A percentile compares a stretch with the other conserved stretches of the same genome.
These are phyloP conservation scores for Ceriagrion tenellum DNA, from an alignment of 2,888 invertebrate species.

Conservation along the genomic window DNA sequence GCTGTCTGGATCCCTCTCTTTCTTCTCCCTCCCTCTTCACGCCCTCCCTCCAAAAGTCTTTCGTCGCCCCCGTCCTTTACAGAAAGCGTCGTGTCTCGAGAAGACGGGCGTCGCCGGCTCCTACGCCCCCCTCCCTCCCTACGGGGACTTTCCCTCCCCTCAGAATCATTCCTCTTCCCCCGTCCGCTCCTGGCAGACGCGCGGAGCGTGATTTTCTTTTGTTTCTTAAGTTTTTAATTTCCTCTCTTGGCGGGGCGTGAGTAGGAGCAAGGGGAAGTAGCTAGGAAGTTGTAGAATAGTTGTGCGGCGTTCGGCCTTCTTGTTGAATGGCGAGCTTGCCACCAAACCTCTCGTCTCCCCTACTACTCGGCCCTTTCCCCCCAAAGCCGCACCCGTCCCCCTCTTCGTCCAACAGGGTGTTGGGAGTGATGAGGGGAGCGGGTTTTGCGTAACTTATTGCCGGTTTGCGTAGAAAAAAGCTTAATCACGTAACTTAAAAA, in stretches of 20 bases:
- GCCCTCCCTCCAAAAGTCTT: not conserved
- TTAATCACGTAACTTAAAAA: too few relatives aligned
- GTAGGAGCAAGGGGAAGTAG: not conserved
- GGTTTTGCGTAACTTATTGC: not conserved
- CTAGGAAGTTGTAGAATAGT: constrained; percentile 1
- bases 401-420: not conserved
- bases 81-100: not conserved
- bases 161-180: not conserved
- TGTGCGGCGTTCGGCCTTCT: not conserved
- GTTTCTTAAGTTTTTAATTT: not conserved
- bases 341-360: not conserved
- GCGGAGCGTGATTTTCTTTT: constrained; percentile 6
- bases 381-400: not conserved
- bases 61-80: not conserved
- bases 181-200: constrained; percentile 30
- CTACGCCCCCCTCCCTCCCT: not conserved
- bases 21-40: not conserved
- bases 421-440: not conserved
- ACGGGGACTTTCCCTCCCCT: not conserved
- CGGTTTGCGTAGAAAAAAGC: not conserved
- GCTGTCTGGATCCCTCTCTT: constrained; percentile 61
- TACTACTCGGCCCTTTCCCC: not conserved
- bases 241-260: not conserved
- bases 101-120: not conserved
- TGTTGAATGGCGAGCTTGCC: constrained; percentile 31